Evolutionary conservation across 2,888 invertebrate species (phyloP).

Genomic region (Digitonthophagus gazella): DNA sequence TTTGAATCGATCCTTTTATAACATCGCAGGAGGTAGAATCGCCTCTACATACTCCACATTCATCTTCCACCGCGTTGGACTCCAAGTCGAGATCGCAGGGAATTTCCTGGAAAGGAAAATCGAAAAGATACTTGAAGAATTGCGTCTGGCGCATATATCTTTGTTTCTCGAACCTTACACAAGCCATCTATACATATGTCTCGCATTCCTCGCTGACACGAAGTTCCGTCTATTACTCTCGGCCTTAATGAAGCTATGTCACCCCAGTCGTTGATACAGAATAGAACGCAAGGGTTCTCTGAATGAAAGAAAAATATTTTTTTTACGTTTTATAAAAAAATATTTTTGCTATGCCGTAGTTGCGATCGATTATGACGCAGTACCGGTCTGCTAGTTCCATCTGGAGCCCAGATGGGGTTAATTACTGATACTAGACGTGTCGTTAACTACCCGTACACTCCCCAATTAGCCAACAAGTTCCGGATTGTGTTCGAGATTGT

Average conservation of each 20-base stretch:
- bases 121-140: neutral
- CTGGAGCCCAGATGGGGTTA: neutral
- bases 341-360: no score
- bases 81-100: slow-evolving; percentile 58
- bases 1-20: slow-evolving; percentile 37
- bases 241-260: slow-evolving; percentile 49
- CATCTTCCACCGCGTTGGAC: slow-evolving; percentile 57
- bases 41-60: slow-evolving; percentile 65
- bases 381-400: no score
- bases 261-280: slow-evolving; percentile 45
- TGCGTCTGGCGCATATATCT: neutral
- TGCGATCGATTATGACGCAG: slow-evolving; percentile 10
- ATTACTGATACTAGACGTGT: neutral
- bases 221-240: slow-evolving; percentile 56
- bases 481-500: neutral
- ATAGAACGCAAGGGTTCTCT: slow-evolving; percentile 47
- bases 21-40: slow-evolving; percentile 57
- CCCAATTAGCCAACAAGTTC: neutral
- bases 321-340: neutral
- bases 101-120: slow-evolving; percentile 48
- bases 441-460: neutral
- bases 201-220: slow-evolving; percentile 53
- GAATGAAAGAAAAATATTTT: slow-evolving; percentile 27
- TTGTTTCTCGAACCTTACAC: slow-evolving; percentile 48
- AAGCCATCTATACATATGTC: slow-evolving; percentile 58